Percentiles rank a stretch among this genome's conserved stretches.
Conservation (phyloP, 2,888 invertebrate species). For the Atrina japonica region DNA sequence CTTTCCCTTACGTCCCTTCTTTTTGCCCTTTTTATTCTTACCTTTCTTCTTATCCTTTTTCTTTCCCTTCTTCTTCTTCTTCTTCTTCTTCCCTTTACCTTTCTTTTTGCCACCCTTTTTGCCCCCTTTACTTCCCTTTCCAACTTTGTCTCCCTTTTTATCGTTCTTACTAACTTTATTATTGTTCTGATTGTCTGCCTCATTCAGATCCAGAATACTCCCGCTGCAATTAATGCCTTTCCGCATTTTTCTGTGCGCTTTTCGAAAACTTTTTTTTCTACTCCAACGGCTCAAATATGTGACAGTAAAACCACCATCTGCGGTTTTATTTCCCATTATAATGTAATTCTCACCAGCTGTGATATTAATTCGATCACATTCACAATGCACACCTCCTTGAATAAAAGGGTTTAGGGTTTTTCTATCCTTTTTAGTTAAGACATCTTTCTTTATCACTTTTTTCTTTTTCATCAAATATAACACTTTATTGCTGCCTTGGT, state of each 20-base stretch:
- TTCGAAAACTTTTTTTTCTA: slow-evolving; percentile 28
- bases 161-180: slow-evolving; percentile 2
- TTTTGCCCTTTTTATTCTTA: slow-evolving; percentile 6
- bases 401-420: slow-evolving; percentile 23
- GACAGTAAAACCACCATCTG: slow-evolving; percentile 24
- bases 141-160: slow-evolving; percentile 12
- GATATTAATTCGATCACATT: slow-evolving; percentile 33
- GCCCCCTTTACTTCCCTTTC: neutral
- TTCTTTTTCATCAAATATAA: slow-evolving; percentile 40
- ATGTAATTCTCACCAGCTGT: slow-evolving; percentile 28
- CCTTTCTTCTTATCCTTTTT: slow-evolving; percentile 4
- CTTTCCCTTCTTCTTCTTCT: neutral
- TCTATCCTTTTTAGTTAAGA: slow-evolving; percentile 30
- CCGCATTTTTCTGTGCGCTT: slow-evolving; percentile 26
- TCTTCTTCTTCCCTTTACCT: slow-evolving; percentile 1
- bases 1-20: slow-evolving; percentile 1
- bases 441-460: slow-evolving; percentile 30
- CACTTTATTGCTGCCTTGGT: slow-evolving; percentile 17
- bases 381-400: slow-evolving; percentile 30
- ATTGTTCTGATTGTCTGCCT: neutral
- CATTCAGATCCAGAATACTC: neutral
- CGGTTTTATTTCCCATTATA: slow-evolving; percentile 42
- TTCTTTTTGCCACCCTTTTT: slow-evolving; percentile 7
- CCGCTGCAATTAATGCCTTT: slow-evolving; percentile 14
- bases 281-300: slow-evolving; percentile 32